Conservation (phyloP, 2,797 vertebrate genomes). For the Sylvia borin region DNA sequence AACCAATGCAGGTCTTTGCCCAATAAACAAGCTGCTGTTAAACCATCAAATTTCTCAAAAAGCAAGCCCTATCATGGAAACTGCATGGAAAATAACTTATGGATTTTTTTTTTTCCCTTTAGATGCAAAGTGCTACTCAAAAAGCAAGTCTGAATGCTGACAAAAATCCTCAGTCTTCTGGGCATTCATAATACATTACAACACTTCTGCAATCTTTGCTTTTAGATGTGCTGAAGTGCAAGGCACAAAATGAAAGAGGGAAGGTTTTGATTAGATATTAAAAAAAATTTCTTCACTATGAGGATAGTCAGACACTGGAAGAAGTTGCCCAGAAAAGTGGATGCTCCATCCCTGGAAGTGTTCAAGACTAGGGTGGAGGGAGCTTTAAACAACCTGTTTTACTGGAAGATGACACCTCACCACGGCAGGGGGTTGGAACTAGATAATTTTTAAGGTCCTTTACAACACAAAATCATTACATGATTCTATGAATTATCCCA, state of each 20-base stretch:
- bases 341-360: neutral
- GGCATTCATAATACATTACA: neutral
- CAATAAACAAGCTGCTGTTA: neutral
- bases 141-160: neutral
- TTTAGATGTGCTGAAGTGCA: neutral
- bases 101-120: neutral
- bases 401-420: neutral
- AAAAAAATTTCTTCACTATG: neutral
- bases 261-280: neutral
- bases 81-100: neutral
- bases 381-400: neutral
- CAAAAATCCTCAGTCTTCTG: neutral
- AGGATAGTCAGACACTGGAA: neutral
- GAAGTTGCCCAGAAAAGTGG: neutral
- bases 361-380: neutral
- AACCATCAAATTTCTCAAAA: neutral
- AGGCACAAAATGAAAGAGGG: neutral
- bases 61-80: constrained; percentile 25
- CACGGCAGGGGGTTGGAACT: neutral
- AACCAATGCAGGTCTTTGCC: neutral
- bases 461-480: neutral
- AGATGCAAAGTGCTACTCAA: neutral
- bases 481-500: neutral
- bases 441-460: neutral
- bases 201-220: neutral